A percentile compares a stretch with the other conserved stretches of the same genome.
These are phyloP conservation scores for Platichthys flesus DNA, from an alignment of 2,113 vertebrate species.

Conservation along the genomic window DNA sequence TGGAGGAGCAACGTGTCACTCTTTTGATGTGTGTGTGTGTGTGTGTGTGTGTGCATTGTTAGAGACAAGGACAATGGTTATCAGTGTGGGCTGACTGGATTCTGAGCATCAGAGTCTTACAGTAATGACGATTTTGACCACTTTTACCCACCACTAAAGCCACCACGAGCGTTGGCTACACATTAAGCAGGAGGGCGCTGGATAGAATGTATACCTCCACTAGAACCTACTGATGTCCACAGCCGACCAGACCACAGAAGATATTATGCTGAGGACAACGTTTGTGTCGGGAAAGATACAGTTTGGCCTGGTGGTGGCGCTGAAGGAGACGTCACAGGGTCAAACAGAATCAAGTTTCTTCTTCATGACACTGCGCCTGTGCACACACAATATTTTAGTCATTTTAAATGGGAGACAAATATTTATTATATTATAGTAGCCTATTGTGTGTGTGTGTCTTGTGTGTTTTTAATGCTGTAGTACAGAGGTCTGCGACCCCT, in stretches of 20 bases:
- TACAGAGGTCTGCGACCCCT: no score
- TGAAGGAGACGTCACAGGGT: neutral
- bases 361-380: no score
- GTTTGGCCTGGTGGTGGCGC: neutral
- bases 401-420: no score
- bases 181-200: conserved; percentile 30
- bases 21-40: neutral
- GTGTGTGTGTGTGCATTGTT: conserved; percentile 11
- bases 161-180: conserved; percentile 24
- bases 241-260: neutral
- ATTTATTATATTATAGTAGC: no score
- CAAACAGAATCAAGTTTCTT: no score
- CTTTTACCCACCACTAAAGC: conserved; percentile 31
- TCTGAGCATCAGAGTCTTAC: conserved; percentile 22
- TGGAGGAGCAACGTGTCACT: conserved; percentile 1
- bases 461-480: no score
- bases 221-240: neutral
- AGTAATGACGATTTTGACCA: conserved; percentile 45
- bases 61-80: conserved; percentile 28
- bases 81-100: conserved; percentile 19
- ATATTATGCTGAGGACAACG: neutral
- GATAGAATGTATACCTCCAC: neutral
- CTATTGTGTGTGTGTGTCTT: no score
- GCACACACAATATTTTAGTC: no score
- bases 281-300: neutral